Base-by-base conservation (phyloP, 2,888 invertebrate species). In the Pollenia angustigena region DNA sequence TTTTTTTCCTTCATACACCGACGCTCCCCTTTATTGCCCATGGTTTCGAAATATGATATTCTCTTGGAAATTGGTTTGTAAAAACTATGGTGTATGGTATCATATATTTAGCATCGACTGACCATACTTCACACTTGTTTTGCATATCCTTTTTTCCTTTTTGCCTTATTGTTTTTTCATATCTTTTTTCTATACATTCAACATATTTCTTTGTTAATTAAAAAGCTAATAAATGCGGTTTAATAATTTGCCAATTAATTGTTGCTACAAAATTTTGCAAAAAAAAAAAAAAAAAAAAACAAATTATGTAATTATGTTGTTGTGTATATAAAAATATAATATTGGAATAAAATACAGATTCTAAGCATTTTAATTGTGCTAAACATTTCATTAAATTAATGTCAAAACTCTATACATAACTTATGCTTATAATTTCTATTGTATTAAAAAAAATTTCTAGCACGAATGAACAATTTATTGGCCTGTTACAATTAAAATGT, bases 201-300 rank as follows among this genome's bases (percentile, higher is more conserved):
- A 32, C 32, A 32, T 32, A 32, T 32, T 75, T 75, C 14, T 62
- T 74, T 62, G 18, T 54, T 11, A 32, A 56, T 66, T 23, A n/a
- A 46, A 56, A 32, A 54, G n/a, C 54, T 32, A 32, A 54, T 66
- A 66, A 76, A 66, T 54, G 23, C 12, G n/a, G 32, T 76, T 76
- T 32, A 66, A 66, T 56, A 76, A 76, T 66, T 78, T 66, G 66
- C 46, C 44, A 78, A 78, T 78, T 66, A 64, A 32, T 64, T 44
- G 18, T 64, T 54, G 23, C 44, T 23, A 18, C 8, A 18, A 62
- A 75, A 23, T 44, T 23, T 46, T 6, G 32, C 6, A 32, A 11
- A 48, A 11, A 66, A 18, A 48, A 32, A 11, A 48, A 11, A 66
- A 18, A 48, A 66, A 0, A 66, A 11, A 23, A 2, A 23, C 18